Conservation (phyloP, 2,888 invertebrate genomes). For the Drosophila borealis region DNA sequence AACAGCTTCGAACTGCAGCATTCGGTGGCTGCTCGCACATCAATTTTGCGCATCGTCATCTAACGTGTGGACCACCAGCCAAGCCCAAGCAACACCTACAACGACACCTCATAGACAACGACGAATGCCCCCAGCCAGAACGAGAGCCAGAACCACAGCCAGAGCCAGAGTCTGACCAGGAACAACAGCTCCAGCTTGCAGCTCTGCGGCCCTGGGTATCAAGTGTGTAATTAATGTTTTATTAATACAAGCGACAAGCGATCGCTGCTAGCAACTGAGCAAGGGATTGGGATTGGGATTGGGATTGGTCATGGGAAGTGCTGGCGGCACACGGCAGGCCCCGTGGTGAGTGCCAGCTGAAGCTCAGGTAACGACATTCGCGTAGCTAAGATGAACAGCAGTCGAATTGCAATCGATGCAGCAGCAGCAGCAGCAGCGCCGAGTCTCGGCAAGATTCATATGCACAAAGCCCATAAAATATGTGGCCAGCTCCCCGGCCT, state of each 20-base stretch:
- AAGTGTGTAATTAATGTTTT: constrained; percentile 84
- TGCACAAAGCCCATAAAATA: constrained; percentile 80
- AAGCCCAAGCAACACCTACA: constrained; percentile 72
- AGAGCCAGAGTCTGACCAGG: constrained; percentile 1
- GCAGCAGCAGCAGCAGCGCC: constrained; percentile 32
- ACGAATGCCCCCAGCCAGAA: constrained; percentile 1
- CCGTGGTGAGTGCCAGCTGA: constrained; percentile 26
- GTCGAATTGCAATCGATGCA: constrained; percentile 84
- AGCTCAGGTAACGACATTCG: constrained; percentile 60
- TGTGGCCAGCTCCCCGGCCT: constrained; percentile 49
- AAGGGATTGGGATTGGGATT: constrained; percentile 7
- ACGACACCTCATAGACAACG: constrained; percentile 73
- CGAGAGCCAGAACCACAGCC: constrained; percentile 4
- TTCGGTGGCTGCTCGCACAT: constrained; percentile 70
- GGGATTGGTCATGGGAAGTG: constrained; percentile 29
- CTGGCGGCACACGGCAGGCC: constrained; percentile 34
- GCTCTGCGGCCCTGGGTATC: constrained; percentile 60
- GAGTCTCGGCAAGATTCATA: constrained; percentile 66
- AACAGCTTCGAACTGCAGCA: constrained; percentile 39
- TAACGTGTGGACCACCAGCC: constrained; percentile 76
- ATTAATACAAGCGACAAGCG: constrained; percentile 84
- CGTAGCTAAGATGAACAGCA: constrained; percentile 82
- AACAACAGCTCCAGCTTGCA: constrained; percentile 20
- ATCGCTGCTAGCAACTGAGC: constrained; percentile 70
- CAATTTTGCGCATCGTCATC: constrained; percentile 79